These are phyloP conservation scores for Nettapus auritus DNA, from an alignment of 2,113 vertebrate genomes.

Conservation along the genomic window DNA sequence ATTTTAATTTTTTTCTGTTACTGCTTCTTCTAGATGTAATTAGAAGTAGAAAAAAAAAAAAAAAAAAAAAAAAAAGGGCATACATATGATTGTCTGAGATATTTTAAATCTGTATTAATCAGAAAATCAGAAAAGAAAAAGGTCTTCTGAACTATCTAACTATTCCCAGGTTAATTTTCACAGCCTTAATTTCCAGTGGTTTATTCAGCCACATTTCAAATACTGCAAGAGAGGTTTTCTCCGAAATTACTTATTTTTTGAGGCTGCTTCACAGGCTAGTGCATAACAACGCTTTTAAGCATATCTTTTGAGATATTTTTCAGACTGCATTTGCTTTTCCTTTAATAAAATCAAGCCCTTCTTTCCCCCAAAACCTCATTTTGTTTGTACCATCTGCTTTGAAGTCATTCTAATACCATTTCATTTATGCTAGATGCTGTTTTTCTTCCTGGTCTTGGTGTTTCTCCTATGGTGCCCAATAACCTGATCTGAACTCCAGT, in stretches of 20 bases:
- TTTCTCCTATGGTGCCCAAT: background rate
- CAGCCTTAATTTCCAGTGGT: background rate
- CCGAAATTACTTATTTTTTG: background rate
- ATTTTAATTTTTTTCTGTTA: background rate
- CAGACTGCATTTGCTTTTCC: background rate
- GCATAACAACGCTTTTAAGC: background rate
- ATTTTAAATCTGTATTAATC: background rate
- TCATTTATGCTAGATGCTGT: background rate
- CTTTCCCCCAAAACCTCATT: background rate
- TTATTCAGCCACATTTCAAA: background rate
- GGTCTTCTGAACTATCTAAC: background rate
- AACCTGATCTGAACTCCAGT: background rate
- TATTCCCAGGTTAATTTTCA: background rate
- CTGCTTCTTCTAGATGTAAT: background rate
- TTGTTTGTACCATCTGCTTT: slow-evolving; percentile 1
- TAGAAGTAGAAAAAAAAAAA: background rate
- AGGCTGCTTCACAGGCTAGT: background rate
- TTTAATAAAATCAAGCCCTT: background rate
- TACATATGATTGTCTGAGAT: background rate
- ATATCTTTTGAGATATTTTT: slow-evolving; percentile 6
- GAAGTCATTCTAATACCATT: background rate
- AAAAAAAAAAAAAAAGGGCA: background rate
- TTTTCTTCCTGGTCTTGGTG: background rate
- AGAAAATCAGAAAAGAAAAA: background rate
- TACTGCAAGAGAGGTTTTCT: background rate